Evolutionary conservation across 2,113 vertebrate species (phyloP).

Genomic region (Steatornis caripensis): DNA sequence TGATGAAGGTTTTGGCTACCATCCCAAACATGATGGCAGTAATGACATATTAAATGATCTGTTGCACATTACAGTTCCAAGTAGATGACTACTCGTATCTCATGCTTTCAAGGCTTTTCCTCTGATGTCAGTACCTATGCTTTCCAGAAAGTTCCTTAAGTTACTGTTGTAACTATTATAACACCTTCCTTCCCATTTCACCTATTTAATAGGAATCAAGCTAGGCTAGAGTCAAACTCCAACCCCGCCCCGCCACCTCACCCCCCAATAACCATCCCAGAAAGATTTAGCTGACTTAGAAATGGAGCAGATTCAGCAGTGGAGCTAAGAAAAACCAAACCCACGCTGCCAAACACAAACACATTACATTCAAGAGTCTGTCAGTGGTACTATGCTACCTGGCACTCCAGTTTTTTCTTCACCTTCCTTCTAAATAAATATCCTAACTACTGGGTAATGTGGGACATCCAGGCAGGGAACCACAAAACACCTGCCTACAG

Average conservation of each 20-base stretch:
- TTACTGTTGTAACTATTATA: background rate
- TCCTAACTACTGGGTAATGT: background rate
- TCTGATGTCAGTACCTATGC: background rate
- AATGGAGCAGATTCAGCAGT: background rate
- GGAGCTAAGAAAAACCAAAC: background rate
- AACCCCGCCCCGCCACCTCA: accelerated
- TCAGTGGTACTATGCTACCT: background rate
- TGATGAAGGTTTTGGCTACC: background rate
- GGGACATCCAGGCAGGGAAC: background rate
- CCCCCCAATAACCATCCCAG: background rate
- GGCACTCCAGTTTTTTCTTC: background rate
- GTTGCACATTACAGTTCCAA: background rate
- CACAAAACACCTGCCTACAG: background rate
- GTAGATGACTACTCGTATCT: background rate
- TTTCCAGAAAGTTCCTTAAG: background rate
- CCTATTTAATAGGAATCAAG: background rate
- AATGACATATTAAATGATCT: background rate
- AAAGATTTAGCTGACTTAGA: background rate
- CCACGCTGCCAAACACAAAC: background rate
- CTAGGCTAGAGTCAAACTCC: background rate
- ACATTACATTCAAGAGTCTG: background rate
- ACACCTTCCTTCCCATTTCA: background rate
- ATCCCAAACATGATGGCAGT: background rate
- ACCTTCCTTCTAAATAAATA: background rate
- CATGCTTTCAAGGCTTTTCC: background rate